Evolutionary conservation across 2,113 vertebrate genomes (phyloP).

Genomic region (Coturnix japonica): DNA sequence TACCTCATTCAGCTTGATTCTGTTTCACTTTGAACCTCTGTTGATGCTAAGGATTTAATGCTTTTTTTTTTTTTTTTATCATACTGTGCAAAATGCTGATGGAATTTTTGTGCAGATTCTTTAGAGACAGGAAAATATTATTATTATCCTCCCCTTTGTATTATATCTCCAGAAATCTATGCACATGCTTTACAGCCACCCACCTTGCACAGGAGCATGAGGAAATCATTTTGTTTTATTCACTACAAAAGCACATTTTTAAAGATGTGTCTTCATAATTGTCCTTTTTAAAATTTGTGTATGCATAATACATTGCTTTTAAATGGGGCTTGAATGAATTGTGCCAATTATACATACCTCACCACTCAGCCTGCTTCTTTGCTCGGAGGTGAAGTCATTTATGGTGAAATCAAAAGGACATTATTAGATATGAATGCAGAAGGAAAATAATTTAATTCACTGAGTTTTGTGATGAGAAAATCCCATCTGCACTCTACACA

Average conservation of each 20-base stretch:
- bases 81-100: slow-evolving; percentile 49
- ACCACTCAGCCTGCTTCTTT: not conserved
- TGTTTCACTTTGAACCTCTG: slow-evolving; percentile 38
- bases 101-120: slow-evolving; percentile 35
- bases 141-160: slow-evolving; percentile 21
- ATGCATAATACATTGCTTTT: slow-evolving; percentile 3
- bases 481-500: not conserved
- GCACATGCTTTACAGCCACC: slow-evolving; percentile 13
- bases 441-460: not conserved
- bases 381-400: not conserved
- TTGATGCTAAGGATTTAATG: slow-evolving; percentile 29
- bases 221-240: slow-evolving; percentile 35
- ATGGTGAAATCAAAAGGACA: not conserved
- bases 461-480: not conserved
- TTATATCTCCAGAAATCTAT: slow-evolving; percentile 6
- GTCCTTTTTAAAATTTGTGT: not conserved
- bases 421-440: not conserved
- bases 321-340: not conserved
- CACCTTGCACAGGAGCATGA: not conserved
- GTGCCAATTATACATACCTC: not conserved
- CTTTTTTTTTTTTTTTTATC: slow-evolving; percentile 41
- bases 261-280: slow-evolving; percentile 19
- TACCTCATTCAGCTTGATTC: slow-evolving; percentile 6
- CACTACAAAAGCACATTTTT: not conserved
- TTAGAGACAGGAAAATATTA: not conserved